Conservation (phyloP, 2,113 vertebrate species). For the Oncorhynchus clarkii region DNA sequence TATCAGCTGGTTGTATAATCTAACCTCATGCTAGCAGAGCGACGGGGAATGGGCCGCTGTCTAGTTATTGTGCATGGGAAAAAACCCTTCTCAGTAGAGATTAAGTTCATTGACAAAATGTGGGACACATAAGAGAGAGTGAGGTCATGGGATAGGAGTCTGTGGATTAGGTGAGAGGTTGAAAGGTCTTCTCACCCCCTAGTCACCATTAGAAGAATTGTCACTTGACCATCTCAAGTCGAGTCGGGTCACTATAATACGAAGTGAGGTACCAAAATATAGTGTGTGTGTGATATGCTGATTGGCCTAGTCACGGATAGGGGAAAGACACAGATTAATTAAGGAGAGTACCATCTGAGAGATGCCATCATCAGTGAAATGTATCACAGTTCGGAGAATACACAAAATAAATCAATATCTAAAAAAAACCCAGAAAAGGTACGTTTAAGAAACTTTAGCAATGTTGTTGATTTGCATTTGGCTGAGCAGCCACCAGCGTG, state of each 20-base stretch:
- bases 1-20: constrained; percentile 10
- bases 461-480: background rate
- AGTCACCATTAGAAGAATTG: too few relatives aligned
- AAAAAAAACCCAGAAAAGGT: background rate
- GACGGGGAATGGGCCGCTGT: background rate
- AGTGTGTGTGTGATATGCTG: background rate
- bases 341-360: background rate
- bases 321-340: too few relatives aligned
- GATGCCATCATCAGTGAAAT: background rate
- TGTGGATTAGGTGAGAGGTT: constrained; percentile 27
- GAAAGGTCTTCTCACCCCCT: background rate
- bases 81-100: constrained; percentile 29
- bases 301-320: too few relatives aligned
- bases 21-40: constrained; percentile 25
- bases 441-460: background rate
- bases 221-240: constrained; percentile 1
- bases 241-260: background rate
- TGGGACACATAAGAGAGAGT: constrained; percentile 23
- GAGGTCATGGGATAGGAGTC: constrained; percentile 17
- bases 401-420: background rate
- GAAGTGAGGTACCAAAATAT: background rate
- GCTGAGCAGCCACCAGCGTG: constrained; percentile 5
- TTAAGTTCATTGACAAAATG: constrained; percentile 18
- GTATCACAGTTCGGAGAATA: constrained; percentile 22
- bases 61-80: background rate